phyloP scores from a whole-genome alignment of 2,888 invertebrate species.

The Trichogramma dendrolimi region DNA sequence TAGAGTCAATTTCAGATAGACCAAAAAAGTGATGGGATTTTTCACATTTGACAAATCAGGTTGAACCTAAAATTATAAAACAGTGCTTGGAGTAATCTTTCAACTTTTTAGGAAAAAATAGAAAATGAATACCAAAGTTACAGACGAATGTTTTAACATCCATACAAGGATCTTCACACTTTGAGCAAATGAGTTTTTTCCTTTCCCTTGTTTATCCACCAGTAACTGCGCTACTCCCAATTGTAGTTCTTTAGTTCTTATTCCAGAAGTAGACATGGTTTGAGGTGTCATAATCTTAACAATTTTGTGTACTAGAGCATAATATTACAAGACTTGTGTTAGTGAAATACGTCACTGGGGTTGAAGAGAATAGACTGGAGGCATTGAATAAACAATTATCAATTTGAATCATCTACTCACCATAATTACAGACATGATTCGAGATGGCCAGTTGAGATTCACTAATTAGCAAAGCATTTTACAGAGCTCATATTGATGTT shows the following conservation, averaged over 20 bases:
- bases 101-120: neutral
- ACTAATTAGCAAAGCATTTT: conserved; percentile 47
- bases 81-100: conserved; percentile 2
- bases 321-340: too few species aligned
- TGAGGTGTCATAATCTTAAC: conserved; percentile 44
- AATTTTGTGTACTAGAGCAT: conserved; percentile 45
- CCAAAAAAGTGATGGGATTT: conserved; percentile 98
- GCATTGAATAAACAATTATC: neutral
- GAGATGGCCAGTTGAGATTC: conserved; percentile 46
- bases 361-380: neutral
- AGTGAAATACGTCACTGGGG: too few species aligned
- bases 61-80: conserved; percentile 61
- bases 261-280: conserved; percentile 39
- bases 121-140: conserved; percentile 48
- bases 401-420: conserved; percentile 36
- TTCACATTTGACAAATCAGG: conserved; percentile 95
- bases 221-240: conserved; percentile 27
- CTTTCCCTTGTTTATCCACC: conserved; percentile 54
- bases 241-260: conserved; percentile 43
- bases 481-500: conserved; percentile 47
- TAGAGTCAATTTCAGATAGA: conserved; percentile 86
- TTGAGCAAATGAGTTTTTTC: conserved; percentile 83
- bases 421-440: conserved; percentile 46
- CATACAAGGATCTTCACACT: conserved; percentile 95
- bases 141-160: conserved; percentile 96